phyloP scores from a whole-genome alignment of 2,888 invertebrate species.

The Carabus problematicus region DNA sequence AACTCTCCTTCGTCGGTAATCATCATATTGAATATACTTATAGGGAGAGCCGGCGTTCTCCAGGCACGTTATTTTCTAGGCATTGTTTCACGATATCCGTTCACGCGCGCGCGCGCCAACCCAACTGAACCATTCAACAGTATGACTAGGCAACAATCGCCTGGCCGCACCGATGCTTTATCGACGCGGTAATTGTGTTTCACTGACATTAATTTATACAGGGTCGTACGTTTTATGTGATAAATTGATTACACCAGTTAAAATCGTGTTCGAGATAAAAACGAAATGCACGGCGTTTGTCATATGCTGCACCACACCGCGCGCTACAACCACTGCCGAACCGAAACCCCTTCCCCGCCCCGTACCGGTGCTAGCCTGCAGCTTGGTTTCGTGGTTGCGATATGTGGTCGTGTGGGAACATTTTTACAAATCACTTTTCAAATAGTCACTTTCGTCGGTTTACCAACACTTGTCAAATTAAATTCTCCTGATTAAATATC shows the following conservation, averaged over 20 bases:
- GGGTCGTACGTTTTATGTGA: slow-evolving; percentile 40
- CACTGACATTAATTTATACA: slow-evolving; percentile 43
- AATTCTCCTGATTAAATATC: too few relatives aligned
- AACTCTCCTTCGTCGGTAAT: slow-evolving; percentile 19
- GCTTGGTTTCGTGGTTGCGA: slow-evolving; percentile 20
- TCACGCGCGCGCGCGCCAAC: too few relatives aligned
- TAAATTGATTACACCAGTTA: slow-evolving; percentile 40
- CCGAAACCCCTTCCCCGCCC: too few relatives aligned
- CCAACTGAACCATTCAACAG: slow-evolving; percentile 7
- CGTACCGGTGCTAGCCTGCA: too few relatives aligned
- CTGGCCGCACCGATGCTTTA: too few relatives aligned
- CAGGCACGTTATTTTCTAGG: slow-evolving; percentile 11
- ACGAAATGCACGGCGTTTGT: slow-evolving; percentile 24
- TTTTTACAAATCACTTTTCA: slow-evolving; percentile 13
- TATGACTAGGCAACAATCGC: slow-evolving; percentile 31
- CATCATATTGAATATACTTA: neutral
- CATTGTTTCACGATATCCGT: slow-evolving; percentile 21
- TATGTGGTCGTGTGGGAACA: slow-evolving; percentile 14
- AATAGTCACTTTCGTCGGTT: slow-evolving; percentile 37
- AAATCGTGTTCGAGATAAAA: slow-evolving; percentile 40
- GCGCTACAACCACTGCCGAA: neutral
- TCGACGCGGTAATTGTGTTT: slow-evolving; percentile 39
- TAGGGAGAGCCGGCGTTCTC: neutral
- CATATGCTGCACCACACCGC: slow-evolving; percentile 15
- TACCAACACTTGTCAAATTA: slow-evolving; percentile 19